Percentiles rank a stretch among this genome's conserved stretches.
Evolutionary conservation across 37 sponge, comb jelly and placozoan species (phyloP).

Genomic region (Geodia barretti): DNA sequence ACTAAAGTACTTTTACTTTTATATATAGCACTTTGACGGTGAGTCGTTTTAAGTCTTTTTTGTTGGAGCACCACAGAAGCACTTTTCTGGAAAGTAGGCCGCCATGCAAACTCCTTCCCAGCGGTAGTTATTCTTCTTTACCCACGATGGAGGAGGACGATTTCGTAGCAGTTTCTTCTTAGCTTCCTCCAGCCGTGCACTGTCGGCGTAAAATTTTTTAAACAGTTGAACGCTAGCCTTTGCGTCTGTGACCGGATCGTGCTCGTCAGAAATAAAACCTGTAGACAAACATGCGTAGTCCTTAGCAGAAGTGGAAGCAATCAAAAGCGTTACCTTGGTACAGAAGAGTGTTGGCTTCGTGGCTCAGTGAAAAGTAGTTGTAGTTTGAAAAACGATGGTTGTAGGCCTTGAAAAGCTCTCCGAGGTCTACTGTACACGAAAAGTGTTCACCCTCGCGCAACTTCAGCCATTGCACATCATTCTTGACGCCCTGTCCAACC

Average conservation of each 20-base stretch:
- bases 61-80: conserved; percentile 52
- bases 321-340: conserved; percentile 23
- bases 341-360: conserved; percentile 52
- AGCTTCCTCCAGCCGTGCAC: conserved; percentile 10
- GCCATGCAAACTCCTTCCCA: conserved; percentile 65
- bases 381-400: conserved; percentile 38
- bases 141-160: conserved; percentile 21
- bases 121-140: conserved; percentile 38
- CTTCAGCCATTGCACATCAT: conserved; percentile 54
- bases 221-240: conserved; percentile 23
- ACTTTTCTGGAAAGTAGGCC: conserved; percentile 34
- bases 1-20: no score
- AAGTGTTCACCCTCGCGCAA: conserved; percentile 34
- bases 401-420: conserved; percentile 48
- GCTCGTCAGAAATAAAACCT: conserved; percentile 24
- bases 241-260: conserved; percentile 36
- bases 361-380: conserved; percentile 23
- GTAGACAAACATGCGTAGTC: no score
- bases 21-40: no score
- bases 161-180: conserved; percentile 4
- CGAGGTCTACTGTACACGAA: conserved; percentile 23
- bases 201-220: conserved; percentile 37
- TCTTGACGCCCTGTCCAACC: conserved; percentile 39
- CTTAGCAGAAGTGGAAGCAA: no score
- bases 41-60: neutral